Percentiles rank a stretch among this genome's conserved stretches.
Conservation (phyloP, 2,888 invertebrate genomes). For the Drosophila kuntzei region DNA sequence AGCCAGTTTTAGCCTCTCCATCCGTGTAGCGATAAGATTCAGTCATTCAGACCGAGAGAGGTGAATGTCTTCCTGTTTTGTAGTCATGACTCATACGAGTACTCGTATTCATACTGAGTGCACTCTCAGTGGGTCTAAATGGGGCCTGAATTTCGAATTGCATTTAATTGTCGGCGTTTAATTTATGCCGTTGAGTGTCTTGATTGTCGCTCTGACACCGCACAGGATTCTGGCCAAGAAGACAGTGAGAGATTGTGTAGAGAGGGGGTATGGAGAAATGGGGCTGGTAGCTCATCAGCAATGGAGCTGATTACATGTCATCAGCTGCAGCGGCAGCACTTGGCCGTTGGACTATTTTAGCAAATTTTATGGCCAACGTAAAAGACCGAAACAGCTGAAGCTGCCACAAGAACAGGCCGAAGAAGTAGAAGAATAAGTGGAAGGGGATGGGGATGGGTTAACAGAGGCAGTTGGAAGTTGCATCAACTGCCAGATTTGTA, state of each 20-base stretch:
- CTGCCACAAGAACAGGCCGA: background rate
- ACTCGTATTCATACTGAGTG: constrained; percentile 9
- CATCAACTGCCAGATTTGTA: constrained; percentile 41
- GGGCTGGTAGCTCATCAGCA: constrained; percentile 20
- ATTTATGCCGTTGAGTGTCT: constrained; percentile 57
- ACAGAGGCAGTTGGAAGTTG: constrained; percentile 5
- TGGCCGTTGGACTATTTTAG: constrained; percentile 55
- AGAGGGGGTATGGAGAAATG: background rate
- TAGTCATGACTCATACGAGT: constrained; percentile 19
- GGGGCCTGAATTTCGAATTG: constrained; percentile 54
- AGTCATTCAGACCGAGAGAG: constrained; percentile 17
- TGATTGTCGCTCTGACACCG: constrained; percentile 43
- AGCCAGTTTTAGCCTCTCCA: background rate
- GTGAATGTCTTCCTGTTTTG: constrained; percentile 44
- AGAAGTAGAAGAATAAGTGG: background rate
- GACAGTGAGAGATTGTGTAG: background rate
- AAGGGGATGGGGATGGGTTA: too few relatives aligned
- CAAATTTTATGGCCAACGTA: constrained; percentile 62
- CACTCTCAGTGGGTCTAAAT: constrained; percentile 35
- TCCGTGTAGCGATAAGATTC: constrained; percentile 21
- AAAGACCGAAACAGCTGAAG: constrained; percentile 50
- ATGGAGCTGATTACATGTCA: constrained; percentile 58
- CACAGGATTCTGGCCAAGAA: constrained; percentile 9
- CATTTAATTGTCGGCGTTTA: constrained; percentile 64
- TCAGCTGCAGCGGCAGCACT: constrained; percentile 50